Evolutionary conservation across 1,140 invertebrate species (phyloP).

Genomic region (Zophobas morio): DNA sequence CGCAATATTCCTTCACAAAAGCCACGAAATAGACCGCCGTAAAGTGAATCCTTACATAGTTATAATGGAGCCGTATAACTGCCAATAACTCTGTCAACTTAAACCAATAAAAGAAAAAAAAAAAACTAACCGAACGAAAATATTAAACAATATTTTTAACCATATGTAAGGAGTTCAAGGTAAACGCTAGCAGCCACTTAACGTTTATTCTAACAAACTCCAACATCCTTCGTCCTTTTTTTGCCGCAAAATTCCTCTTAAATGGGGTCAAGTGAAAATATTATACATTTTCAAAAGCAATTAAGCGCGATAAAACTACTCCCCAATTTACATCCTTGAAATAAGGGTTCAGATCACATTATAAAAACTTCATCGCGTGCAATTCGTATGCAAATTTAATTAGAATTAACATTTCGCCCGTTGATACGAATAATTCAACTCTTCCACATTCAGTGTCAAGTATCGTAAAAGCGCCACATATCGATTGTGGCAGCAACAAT

Average conservation of each 20-base stretch:
- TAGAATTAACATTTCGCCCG: conserved; percentile 25
- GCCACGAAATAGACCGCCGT: too few species aligned
- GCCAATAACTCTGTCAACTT: too few species aligned
- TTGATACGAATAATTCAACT: conserved; percentile 12
- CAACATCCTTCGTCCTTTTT: not conserved
- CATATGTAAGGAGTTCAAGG: not conserved
- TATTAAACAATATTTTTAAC: not conserved
- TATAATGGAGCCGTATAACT: too few species aligned
- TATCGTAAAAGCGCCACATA: conserved; percentile 19
- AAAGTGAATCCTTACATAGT: too few species aligned
- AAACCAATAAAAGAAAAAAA: too few species aligned
- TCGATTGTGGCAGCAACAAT: conserved; percentile 20
- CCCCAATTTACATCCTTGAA: not conserved
- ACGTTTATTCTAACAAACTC: not conserved
- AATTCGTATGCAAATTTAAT: conserved; percentile 36
- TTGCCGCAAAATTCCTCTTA: not conserved
- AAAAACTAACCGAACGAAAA: not conserved
- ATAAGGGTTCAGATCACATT: conserved; percentile 1
- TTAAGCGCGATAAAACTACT: not conserved
- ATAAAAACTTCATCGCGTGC: conserved; percentile 12
- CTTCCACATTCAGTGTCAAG: conserved; percentile 26
- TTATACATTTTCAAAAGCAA: not conserved
- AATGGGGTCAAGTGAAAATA: not conserved
- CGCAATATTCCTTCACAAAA: not conserved
- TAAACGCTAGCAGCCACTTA: not conserved